Evolutionary conservation across 2,888 invertebrate species (phyloP).

Genomic region (Choreutis nemorana): DNA sequence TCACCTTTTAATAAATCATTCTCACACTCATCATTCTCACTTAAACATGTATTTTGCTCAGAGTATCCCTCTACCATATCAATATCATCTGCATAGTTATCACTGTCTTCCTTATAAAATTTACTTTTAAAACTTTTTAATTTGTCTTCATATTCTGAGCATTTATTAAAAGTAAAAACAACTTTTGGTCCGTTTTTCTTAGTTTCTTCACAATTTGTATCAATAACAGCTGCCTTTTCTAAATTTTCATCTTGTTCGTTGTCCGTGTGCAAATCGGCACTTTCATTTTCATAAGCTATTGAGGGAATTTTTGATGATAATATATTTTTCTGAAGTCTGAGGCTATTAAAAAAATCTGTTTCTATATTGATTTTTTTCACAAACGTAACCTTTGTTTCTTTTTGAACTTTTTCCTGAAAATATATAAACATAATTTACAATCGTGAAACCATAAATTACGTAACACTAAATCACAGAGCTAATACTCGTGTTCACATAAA

Average conservation of each 20-base stretch:
- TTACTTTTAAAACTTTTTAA: slow-evolving; percentile 14
- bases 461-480: too few relatives aligned
- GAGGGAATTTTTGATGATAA: background rate
- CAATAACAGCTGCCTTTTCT: too few relatives aligned
- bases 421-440: too few relatives aligned
- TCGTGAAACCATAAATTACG: too few relatives aligned
- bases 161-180: slow-evolving; percentile 24
- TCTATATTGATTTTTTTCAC: slow-evolving; percentile 10
- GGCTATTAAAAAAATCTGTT: slow-evolving; percentile 12
- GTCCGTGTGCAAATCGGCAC: too few relatives aligned
- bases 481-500: slow-evolving; percentile 11
- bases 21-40: background rate
- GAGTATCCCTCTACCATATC: slow-evolving; percentile 7
- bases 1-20: slow-evolving; percentile 5
- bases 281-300: too few relatives aligned
- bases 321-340: slow-evolving; percentile 13
- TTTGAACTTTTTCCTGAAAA: slow-evolving; percentile 6
- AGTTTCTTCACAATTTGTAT: too few relatives aligned
- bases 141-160: slow-evolving; percentile 21
- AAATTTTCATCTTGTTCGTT: too few relatives aligned
- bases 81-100: slow-evolving; percentile 8
- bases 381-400: slow-evolving; percentile 6
- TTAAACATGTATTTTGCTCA: slow-evolving; percentile 1
- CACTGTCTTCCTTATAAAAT: slow-evolving; percentile 10
- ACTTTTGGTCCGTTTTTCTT: slow-evolving; percentile 18